Base-by-base conservation (phyloP, 1,140 invertebrate species). In the Diabrotica virgifera region DNA sequence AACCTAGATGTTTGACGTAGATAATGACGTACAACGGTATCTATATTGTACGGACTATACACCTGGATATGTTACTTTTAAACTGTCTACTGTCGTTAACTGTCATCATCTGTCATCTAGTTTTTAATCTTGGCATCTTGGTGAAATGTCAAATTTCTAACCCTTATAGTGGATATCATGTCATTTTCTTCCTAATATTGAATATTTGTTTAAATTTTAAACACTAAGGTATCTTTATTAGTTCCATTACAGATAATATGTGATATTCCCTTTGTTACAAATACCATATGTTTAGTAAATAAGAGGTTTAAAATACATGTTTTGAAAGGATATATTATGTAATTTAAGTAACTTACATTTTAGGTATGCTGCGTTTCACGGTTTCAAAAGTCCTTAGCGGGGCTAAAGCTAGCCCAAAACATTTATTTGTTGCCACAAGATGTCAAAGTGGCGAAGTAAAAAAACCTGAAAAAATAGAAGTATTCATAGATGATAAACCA, bases 401-500 rank as follows among this genome's bases (percentile, higher is more conserved):
- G 65, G 71, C 74, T 13, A 74, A 72, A 66, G 53, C 74, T 12
- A 74, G 67, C 63, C 70, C 74, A 13, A 76, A 76, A 63, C 67
- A 74, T 65, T 11, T 75, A 14, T 52, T 54, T 35, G 57, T 69
- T 11, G 12, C 69, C 1, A 58, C 70, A n/a, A 71, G 75, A 62
- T 52, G 61, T 36, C 57, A 68, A 12, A 68, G 59, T 60, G 62
- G 59, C 55, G 72, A 69, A 67, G 70, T 73, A 56, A 81, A 85
- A 66, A 82, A 83, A 66, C 88, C 90, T 11, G 89, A 95, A 68
- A 90, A 94, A 76, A 85, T 99, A 60, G 97, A 99, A 85, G 91
- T 99, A 10, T 99, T 98, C 82, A 94, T 99, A 73, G 95, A 99
- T 86, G 97, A 98, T 78, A 94, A 97, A 78, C 88, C 89, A 70